A percentile compares a stretch with the other conserved stretches of the same genome.
phyloP scores from a whole-genome alignment of 2,888 invertebrate genomes.

The Reticulitermes lucifugus region DNA sequence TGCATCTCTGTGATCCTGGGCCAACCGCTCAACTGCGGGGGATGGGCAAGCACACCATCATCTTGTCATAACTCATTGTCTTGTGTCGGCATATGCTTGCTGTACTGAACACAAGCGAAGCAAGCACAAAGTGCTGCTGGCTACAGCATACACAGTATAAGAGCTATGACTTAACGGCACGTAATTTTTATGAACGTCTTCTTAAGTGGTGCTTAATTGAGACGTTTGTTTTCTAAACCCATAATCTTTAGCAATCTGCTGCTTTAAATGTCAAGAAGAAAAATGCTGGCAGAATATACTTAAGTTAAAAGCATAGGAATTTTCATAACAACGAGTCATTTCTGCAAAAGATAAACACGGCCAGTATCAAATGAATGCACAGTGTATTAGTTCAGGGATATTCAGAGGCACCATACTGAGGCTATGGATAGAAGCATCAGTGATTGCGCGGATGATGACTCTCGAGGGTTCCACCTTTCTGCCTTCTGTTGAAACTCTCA shows the following conservation, averaged over 20 bases:
- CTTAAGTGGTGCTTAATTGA: slow-evolving; percentile 17
- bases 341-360: too few relatives aligned
- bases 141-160: background rate
- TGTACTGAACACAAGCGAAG: too few relatives aligned
- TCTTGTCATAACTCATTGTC: slow-evolving; percentile 16
- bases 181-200: background rate
- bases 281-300: background rate
- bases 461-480: too few relatives aligned
- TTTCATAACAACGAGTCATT: too few relatives aligned
- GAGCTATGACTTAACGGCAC: background rate
- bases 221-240: slow-evolving; percentile 2
- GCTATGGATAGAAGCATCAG: too few relatives aligned
- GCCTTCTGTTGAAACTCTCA: too few relatives aligned
- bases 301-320: too few relatives aligned
- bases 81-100: background rate
- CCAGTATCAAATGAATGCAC: too few relatives aligned
- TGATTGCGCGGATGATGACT: too few relatives aligned
- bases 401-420: too few relatives aligned
- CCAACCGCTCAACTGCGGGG: background rate
- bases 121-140: background rate
- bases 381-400: too few relatives aligned
- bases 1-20: background rate
- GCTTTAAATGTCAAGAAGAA: background rate
- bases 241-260: background rate
- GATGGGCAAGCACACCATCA: background rate